These are phyloP conservation scores for Callorhinus ursinus DNA, from an alignment of 2,113 vertebrate genomes.

Conservation along the genomic window DNA sequence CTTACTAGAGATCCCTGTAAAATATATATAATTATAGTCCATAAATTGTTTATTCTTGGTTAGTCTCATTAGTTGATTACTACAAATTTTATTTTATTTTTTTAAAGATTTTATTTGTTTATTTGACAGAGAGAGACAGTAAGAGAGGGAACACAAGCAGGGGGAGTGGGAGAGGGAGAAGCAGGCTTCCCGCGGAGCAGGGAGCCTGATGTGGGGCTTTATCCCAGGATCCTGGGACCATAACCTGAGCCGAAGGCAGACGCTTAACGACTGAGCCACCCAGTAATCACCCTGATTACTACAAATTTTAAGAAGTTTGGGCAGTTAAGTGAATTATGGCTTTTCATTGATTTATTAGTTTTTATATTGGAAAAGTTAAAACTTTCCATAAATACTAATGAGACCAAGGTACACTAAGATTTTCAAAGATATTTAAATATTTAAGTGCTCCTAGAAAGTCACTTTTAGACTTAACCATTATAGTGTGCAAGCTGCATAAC, in stretches of 20 bases:
- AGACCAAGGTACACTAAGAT: neutral
- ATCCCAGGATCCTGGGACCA: no score
- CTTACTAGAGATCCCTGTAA: neutral
- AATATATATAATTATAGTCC: neutral
- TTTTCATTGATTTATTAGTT: neutral
- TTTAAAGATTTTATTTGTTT: no score
- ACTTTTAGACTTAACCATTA: neutral
- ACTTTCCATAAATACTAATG: neutral
- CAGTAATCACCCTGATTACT: neutral
- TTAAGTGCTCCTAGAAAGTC: neutral
- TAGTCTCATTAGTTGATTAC: neutral
- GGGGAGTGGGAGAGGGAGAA: no score
- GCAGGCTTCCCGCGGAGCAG: no score
- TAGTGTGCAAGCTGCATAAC: neutral
- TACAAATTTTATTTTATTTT: neutral
- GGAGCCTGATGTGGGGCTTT: no score
- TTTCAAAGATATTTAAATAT: neutral
- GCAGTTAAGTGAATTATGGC: neutral
- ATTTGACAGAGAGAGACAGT: no score
- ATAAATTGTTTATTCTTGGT: neutral
- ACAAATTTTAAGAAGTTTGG: slow-evolving; percentile 3
- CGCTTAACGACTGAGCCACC: no score
- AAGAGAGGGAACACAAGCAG: no score
- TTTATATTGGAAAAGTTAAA: slow-evolving; percentile 13
- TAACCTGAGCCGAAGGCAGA: no score